Evolutionary conservation across 2,113 vertebrate species (phyloP), one percentile per base, ranked within the genome.

Genomic region (Oryzias javanicus): DNA sequence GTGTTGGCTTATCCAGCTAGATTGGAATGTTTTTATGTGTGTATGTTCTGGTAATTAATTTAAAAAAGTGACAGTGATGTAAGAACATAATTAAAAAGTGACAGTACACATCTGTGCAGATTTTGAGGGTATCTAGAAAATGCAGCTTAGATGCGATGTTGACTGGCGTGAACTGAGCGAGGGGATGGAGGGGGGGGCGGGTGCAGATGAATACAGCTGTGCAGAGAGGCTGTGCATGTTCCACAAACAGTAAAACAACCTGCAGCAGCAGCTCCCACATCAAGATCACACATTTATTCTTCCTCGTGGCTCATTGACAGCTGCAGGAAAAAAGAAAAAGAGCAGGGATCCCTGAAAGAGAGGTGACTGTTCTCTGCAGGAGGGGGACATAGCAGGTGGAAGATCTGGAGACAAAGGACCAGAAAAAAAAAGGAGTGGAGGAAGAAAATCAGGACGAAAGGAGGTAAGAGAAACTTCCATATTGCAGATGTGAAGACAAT

Each of bases 151-250:
- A 74, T 76, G 82, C 74, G 73, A 72, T 67, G 48, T 47, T 70
- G 74, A 79, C 70, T 62, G 72, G 42, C 20, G 52, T 19, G 55
- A 75, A 65, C 5, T 50, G 49, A 35, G 16, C 14, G 10, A 27
- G 29, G 48, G 46, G 66, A 6, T 22, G 18, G 18, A 15, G 46
- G 7, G 14, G n/a, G 8, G 41, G 35, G 42, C 44, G 70, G 76
- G 61, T 73, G 48, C 65, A 77, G 82, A 80, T 74, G 70, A 70
- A 61, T 70, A 76, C 57, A 77, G 63, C 67, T 81, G 83, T 79
- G 74, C 59, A 68, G 66, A 69, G 83, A 82, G 70, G 51, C 67
- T 51, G 18, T 62, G 64, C 60, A 61, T 82, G 65, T 71, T 25
- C 52, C 58, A 80, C 70, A 74, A 50, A 75, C 73, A 74, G 64